Base-by-base conservation (phyloP, 2,888 invertebrate species). In the Lutraria lutraria region DNA sequence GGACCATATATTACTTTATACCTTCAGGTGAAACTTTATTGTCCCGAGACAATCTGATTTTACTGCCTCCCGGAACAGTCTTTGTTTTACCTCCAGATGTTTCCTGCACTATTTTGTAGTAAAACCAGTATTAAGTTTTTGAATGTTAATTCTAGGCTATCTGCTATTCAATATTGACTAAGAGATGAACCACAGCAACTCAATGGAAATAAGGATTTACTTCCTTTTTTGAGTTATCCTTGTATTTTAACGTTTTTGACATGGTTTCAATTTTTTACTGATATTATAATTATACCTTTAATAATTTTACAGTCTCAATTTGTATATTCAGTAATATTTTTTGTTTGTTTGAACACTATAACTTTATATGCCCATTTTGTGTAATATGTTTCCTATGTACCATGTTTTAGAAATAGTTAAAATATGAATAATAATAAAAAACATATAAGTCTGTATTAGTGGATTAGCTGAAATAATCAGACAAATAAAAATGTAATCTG, bases 21-120 rank as follows among this genome's bases (percentile, higher is more conserved):
- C 90, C 90, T 90, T 87, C 87, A 15, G 90, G 90, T 15, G 88
- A 79, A 21, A 90, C 88, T 72, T 86, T 90, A 80, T 90, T 90
- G n/a, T 86, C 90, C 60, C 87, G 85, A 13, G 83, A 76, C 53
- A 89, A 25, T 21, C 54, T 85, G 82, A 85, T 85, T 29, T 83
- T 68, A 56, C 76, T 82, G 31, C 68, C 68, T 34, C 79, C 79
- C 25, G 83, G 56, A 15, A 54, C 79, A 19, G 13, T 60, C 80
- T 54, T 85, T 31, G 85, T 72, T 29, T 72, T 76, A 19, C 19
- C 31, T 25, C 31, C 31, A 31, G 34, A 34, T 34, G 29, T 31
- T 76, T 16, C 34, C 76, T 76, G 31, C 8, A 31, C 76, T 76
- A 19, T 63, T n/a, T n/a, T 76, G 31, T 76, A 3, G 19, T 76